Base-by-base conservation (phyloP, 2,113 vertebrate species). In the Phainopepla nitens region DNA sequence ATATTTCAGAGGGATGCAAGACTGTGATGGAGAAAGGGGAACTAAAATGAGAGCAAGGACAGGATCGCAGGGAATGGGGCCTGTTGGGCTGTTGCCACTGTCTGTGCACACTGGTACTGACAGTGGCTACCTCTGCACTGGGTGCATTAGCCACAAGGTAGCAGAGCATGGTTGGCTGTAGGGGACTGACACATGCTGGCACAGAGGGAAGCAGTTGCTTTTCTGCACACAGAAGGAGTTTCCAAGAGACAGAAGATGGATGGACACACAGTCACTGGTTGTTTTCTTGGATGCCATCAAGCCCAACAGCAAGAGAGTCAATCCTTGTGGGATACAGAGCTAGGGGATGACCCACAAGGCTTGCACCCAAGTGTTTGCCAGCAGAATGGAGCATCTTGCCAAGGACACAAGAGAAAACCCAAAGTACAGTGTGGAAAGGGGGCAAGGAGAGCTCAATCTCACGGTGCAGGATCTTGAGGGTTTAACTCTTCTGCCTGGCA, bases 401-500 rank as follows among this genome's bases (percentile, higher is more conserved):
- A 33, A 35, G 31, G 42, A 39, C 19, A 70, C 0, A 4, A 60
- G 42, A 61, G 42, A 58, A 76, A 90, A 72, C 7, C 13, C 44
- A 25, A 50, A 72, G 35, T 41, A 25, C 7, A 5, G 17, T 7
- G 42, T 44, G 51, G 36, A 66, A 70, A 56, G 54, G 22, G 35
- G 29, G 15, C 11, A 56, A 65, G 72, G 33, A 42, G 31, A 83
- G 15, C 57, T 45, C 0, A 0, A 4, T 7, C 22, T 75, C 21
- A 9, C 47, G n/a, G 29, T 39, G 29, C 47, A 80, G 36, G 31
- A 47, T 29, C 27, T 35, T 62, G 29, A 89, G 36, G 18, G 35
- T 87, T 61, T 45, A 54, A 57, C 14, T 70, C 42, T 70, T 73
- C 35, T 79, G 80, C 49, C 60, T 78, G 72, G 68, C 72, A 64